These are phyloP conservation scores for Prosopocoilus inquinatus DNA, from an alignment of 2,888 invertebrate species.

Conservation along the genomic window DNA sequence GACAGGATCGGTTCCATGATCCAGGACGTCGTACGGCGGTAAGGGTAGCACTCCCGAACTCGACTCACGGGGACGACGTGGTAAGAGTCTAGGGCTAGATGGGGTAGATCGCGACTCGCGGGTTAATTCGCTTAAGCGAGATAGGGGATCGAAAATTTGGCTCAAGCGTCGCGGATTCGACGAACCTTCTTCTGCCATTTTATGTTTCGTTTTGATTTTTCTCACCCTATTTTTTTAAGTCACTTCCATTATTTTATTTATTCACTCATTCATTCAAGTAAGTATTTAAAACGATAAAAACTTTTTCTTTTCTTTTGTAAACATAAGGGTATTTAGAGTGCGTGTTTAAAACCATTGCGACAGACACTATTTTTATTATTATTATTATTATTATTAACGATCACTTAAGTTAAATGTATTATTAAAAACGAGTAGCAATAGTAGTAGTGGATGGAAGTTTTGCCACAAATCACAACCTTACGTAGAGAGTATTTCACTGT, in stretches of 20 bases:
- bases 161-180: slow-evolving; percentile 65
- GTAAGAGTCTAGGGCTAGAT: slow-evolving; percentile 69
- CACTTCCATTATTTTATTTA: slow-evolving; percentile 15
- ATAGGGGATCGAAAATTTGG: slow-evolving; percentile 79
- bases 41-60: slow-evolving; percentile 40
- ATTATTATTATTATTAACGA: too few relatives aligned
- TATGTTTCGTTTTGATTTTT: slow-evolving; percentile 2
- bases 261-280: too few relatives aligned
- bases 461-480: background rate
- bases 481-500: background rate
- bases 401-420: too few relatives aligned
- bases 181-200: slow-evolving; percentile 33
- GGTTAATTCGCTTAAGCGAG: slow-evolving; percentile 68
- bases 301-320: too few relatives aligned
- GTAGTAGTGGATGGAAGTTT: too few relatives aligned
- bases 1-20: slow-evolving; percentile 39
- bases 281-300: too few relatives aligned
- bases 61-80: slow-evolving; percentile 68
- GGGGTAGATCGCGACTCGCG: slow-evolving; percentile 58
- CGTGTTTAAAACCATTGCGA: too few relatives aligned
- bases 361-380: too few relatives aligned
- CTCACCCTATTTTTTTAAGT: slow-evolving; percentile 11
- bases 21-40: slow-evolving; percentile 33
- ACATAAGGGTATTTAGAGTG: too few relatives aligned
- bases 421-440: too few relatives aligned